Conservation (phyloP, 2,888 invertebrate species). For the Athalia cordata region DNA sequence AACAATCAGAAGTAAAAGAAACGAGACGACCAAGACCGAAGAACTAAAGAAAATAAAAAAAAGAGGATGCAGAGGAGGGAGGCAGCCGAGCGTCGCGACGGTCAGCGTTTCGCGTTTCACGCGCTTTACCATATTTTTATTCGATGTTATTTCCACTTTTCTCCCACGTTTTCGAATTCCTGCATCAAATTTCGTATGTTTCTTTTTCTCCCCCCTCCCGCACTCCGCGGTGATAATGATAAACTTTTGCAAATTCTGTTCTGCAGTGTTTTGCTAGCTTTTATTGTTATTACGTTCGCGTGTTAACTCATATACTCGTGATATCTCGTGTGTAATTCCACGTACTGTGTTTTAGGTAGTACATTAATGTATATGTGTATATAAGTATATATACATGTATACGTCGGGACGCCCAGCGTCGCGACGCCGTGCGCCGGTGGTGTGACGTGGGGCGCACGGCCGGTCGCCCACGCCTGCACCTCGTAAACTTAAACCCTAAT, state of each 20-base stretch:
- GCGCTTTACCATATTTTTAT: neutral
- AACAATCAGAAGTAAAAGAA: too few relatives aligned
- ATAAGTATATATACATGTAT: constrained; percentile 20
- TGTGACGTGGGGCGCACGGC: constrained; percentile 37
- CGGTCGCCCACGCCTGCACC: constrained; percentile 69
- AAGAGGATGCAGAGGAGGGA: neutral
- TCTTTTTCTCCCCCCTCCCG: neutral
- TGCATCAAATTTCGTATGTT: neutral
- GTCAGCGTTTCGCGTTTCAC: constrained; percentile 8
- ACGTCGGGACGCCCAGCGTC: constrained; percentile 48
- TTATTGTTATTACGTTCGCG: too few relatives aligned
- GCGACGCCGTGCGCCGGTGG: constrained; percentile 13
- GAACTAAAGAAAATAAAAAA: neutral
- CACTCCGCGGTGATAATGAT: neutral
- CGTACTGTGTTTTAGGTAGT: neutral
- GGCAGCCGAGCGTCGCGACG: constrained; percentile 5
- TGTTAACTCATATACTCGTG: constrained; percentile 26
- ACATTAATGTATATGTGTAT: neutral
- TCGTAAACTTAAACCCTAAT: constrained; percentile 74
- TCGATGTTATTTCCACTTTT: constrained; percentile 21
- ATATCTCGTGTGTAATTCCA: constrained; percentile 36
- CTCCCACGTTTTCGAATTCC: neutral
- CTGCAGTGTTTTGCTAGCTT: too few relatives aligned
- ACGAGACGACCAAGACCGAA: too few relatives aligned
- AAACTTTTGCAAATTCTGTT: too few relatives aligned